A percentile compares a stretch with the other conserved stretches of the same genome.
Evolutionary conservation across 2,113 vertebrate species (phyloP).

Genomic region (Centropus bengalensis): DNA sequence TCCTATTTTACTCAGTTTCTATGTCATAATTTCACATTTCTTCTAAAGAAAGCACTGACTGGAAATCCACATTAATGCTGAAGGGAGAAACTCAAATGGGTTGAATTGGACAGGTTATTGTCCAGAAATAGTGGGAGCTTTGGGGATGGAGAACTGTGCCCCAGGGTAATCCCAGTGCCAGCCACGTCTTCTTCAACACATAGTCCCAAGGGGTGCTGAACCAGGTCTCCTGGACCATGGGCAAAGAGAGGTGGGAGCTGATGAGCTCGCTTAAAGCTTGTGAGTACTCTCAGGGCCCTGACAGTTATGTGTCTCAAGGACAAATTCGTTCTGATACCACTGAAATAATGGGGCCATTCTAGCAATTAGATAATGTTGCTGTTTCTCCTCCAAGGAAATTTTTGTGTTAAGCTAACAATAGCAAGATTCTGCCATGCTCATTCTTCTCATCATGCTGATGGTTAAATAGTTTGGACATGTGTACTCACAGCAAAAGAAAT

Average conservation of each 20-base stretch:
- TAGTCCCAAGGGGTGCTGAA: neutral
- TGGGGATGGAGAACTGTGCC: neutral
- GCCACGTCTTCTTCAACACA: fast-evolving
- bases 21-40: neutral
- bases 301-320: neutral
- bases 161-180: fast-evolving
- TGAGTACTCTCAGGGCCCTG: neutral
- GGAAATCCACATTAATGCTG: neutral
- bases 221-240: neutral
- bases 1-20: neutral
- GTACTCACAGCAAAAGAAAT: neutral
- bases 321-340: neutral
- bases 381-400: neutral
- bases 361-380: neutral
- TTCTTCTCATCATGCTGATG: neutral
- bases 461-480: neutral
- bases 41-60: neutral
- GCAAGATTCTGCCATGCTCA: neutral
- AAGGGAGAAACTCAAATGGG: neutral
- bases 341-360: neutral
- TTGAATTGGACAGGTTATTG: neutral
- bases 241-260: neutral
- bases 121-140: neutral
- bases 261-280: neutral
- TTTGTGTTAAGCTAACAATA: neutral